phyloP scores from a whole-genome alignment of 2,113 vertebrate species.

The Alexandromys fortis region DNA sequence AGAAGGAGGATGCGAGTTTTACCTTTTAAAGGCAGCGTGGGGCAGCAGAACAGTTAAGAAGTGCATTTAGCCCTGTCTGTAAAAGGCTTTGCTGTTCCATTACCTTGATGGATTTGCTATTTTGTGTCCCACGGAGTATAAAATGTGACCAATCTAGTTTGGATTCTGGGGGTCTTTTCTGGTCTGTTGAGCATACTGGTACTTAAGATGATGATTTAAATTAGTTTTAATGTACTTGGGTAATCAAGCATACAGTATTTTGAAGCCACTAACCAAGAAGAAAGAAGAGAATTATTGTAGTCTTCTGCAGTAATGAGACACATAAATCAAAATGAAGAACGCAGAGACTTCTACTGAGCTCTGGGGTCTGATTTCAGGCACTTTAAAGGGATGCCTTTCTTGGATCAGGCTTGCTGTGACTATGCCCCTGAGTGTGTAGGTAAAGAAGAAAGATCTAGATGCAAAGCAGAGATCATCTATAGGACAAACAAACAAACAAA shows the following conservation, averaged over 20 bases:
- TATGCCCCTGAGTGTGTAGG: neutral
- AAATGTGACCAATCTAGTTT: slow-evolving; percentile 71
- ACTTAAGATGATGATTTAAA: slow-evolving; percentile 80
- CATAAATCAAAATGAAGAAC: slow-evolving; percentile 79
- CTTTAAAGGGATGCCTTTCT: slow-evolving; percentile 73
- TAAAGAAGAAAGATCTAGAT: slow-evolving; percentile 41
- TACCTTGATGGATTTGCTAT: slow-evolving; percentile 70
- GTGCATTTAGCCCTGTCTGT: neutral
- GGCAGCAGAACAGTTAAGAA: neutral
- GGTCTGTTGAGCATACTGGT: slow-evolving; percentile 76
- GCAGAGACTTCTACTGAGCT: slow-evolving; percentile 74
- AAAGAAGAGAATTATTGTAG: slow-evolving; percentile 68
- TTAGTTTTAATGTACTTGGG: slow-evolving; percentile 81
- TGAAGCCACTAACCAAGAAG: slow-evolving; percentile 76
- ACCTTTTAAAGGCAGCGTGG: slow-evolving; percentile 28
- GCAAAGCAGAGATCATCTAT: neutral
- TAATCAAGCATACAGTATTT: slow-evolving; percentile 82
- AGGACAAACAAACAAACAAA: neutral
- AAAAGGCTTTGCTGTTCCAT: slow-evolving; percentile 25
- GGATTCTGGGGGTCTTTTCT: slow-evolving; percentile 67
- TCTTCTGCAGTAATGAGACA: slow-evolving; percentile 71
- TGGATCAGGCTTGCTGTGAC: slow-evolving; percentile 73
- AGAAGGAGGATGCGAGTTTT: slow-evolving; percentile 7
- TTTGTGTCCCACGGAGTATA: slow-evolving; percentile 49
- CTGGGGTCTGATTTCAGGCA: slow-evolving; percentile 80